Conservation (phyloP, 2,797 vertebrate species). For the Etheostoma nigrum region DNA sequence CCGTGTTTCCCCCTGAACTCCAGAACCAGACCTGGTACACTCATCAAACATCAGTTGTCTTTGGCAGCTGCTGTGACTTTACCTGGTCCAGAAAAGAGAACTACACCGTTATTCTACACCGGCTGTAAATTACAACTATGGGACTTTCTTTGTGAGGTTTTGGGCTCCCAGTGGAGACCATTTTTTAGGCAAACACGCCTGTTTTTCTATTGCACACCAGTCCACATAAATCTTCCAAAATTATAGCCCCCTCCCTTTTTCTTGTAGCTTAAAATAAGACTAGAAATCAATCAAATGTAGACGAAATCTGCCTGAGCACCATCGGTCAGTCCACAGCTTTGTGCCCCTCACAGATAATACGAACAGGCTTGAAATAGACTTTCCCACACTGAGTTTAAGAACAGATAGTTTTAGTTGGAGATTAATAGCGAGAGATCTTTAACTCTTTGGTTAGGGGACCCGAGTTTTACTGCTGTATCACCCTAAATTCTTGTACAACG, state of each 20-base stretch:
- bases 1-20: constrained; percentile 46
- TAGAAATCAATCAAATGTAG: constrained; percentile 72
- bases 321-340: constrained; percentile 46
- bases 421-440: constrained; percentile 35
- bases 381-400: constrained; percentile 34
- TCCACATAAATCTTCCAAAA: constrained; percentile 77
- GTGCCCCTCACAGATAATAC: constrained; percentile 24
- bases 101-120: constrained; percentile 79
- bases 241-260: constrained; percentile 60
- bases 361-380: constrained; percentile 32
- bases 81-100: constrained; percentile 76
- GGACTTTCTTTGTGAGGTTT: constrained; percentile 76
- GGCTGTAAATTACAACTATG: constrained; percentile 82
- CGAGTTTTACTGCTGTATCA: neutral
- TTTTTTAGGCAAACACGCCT: constrained; percentile 64
- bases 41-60: constrained; percentile 82
- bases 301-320: constrained; percentile 49
- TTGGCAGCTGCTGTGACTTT: constrained; percentile 78
- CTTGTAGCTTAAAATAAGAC: constrained; percentile 67
- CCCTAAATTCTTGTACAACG: neutral
- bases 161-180: constrained; percentile 66
- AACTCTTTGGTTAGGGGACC: constrained; percentile 35
- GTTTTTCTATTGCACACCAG: constrained; percentile 65
- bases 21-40: constrained; percentile 75
- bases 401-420: constrained; percentile 42